Evolutionary conservation across 2,888 invertebrate genomes (phyloP).

Genomic region (Monochamus alternatus): DNA sequence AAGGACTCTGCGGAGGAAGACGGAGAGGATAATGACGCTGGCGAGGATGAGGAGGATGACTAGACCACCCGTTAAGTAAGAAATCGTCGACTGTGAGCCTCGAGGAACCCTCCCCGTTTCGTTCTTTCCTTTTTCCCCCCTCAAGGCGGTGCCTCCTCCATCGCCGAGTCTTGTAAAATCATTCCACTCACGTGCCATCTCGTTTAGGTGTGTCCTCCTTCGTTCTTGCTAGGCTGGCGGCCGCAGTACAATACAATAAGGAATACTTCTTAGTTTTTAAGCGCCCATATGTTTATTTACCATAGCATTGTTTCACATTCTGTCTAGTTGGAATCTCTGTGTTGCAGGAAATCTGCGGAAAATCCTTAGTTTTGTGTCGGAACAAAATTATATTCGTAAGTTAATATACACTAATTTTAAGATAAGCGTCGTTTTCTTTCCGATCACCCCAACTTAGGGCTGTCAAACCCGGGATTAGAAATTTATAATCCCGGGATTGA

Average conservation of each 20-base stretch:
- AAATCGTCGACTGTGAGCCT: constrained; percentile 35
- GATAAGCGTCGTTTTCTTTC: constrained; percentile 22
- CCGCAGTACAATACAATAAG: constrained; percentile 40
- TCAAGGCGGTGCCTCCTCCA: constrained; percentile 11
- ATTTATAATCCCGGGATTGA: too few relatives aligned
- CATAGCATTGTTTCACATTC: constrained; percentile 44
- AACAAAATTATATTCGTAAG: constrained; percentile 40
- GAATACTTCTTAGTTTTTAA: constrained; percentile 45
- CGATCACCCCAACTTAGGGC: too few relatives aligned
- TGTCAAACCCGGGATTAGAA: too few relatives aligned
- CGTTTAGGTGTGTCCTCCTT: constrained; percentile 23
- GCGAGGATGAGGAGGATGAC: constrained; percentile 66
- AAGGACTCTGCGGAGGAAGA: constrained; percentile 70
- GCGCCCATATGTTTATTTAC: constrained; percentile 43
- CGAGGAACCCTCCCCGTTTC: constrained; percentile 26
- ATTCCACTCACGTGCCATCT: constrained; percentile 43
- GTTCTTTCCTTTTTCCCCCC: constrained; percentile 21
- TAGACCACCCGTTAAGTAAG: constrained; percentile 52
- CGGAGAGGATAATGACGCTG: constrained; percentile 68
- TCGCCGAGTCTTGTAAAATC: constrained; percentile 32
- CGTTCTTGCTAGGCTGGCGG: constrained; percentile 37
- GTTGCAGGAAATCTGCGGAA: constrained; percentile 38
- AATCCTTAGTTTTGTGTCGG: constrained; percentile 41
- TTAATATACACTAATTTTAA: constrained; percentile 44
- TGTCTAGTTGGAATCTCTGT: constrained; percentile 36